Base-by-base conservation (phyloP, 1,140 invertebrate species). In the Branchinecta lindahli region DNA sequence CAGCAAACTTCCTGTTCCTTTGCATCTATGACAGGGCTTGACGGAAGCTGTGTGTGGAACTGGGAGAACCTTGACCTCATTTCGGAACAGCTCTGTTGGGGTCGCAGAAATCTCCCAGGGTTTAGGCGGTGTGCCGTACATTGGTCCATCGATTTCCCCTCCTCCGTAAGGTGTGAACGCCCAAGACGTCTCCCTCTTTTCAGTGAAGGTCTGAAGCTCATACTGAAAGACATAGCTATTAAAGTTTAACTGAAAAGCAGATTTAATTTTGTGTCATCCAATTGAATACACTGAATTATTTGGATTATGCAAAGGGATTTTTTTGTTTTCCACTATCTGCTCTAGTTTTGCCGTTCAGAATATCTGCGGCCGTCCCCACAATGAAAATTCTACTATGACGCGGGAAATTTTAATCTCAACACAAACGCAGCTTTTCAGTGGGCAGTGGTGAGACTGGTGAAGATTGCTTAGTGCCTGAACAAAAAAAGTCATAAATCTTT, bases 21-120 rank as follows among this genome's bases (percentile, higher is more conserved):
- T 76, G 73, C 84, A 85, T 8, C 78, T 74, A 74, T 84, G 83
- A 75, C 84, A 85, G 0, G 80, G 76, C 74, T 84, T 85, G 12
- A 84, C 77, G 8, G 79, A 81, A 5, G 82, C 80, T 15, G 84
- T 85, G 73, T 85, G 82, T 44, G 84, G 84, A 1, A 85, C 83
- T 75, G 81, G 80, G 0, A 84, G 71, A 0, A 79, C 72, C 68
- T 79, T 77, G 10, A 79, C 78, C 70, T 80, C 77, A 72, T 81
- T 78, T 70, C 79, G 75, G 73, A 85, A 85, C 72, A 79, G 73
- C 44, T 77, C 73, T 4, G 77, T 74, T 21, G 81, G 80, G 10
- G 72, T 45, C 0, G 77, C 81, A 44, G 76, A 74, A 44, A 85
- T 81, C 45, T 84, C 82, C 84, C 84, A 85, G 7, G 84, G 82